Percentiles rank a stretch among this genome's conserved stretches.
Conservation (phyloP, 2,113 vertebrate species). For the Sigmodon hispidus region DNA sequence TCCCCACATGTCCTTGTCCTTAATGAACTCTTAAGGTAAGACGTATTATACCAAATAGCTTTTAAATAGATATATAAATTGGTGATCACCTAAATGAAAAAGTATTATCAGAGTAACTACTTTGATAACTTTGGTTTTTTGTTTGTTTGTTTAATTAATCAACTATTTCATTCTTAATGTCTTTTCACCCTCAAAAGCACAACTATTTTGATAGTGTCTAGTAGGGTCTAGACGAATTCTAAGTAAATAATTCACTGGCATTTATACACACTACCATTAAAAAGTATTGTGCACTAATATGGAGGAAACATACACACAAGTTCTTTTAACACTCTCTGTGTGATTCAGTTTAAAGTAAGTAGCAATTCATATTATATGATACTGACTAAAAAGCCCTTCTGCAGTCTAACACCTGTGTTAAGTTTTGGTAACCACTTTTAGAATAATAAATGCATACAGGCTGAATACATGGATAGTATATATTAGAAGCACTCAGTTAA, state of each 20-base stretch:
- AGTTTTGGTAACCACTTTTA: not conserved
- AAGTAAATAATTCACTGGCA: not conserved
- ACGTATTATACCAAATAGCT: not conserved
- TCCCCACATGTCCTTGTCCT: not conserved
- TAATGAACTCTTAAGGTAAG: not conserved
- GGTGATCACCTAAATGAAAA: not conserved
- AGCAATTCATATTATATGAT: not conserved
- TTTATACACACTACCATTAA: not conserved
- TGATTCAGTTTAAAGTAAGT: not conserved
- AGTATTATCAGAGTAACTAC: not conserved
- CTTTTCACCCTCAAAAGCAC: conserved; percentile 41
- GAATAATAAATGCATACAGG: not conserved
- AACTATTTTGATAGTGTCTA: not conserved
- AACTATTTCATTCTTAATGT: not conserved
- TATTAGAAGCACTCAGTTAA: not conserved
- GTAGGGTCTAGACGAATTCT: not conserved
- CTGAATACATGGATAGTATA: not conserved
- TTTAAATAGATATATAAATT: not conserved
- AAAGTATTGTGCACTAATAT: not conserved
- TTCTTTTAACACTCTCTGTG: not conserved
- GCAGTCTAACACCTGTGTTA: not conserved
- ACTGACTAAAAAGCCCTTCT: not conserved
- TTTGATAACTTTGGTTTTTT: conserved; percentile 37
- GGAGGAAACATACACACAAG: not conserved
- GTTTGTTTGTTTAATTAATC: not conserved